These are phyloP conservation scores for Mechanitis mazaeus DNA, from an alignment of 2,888 invertebrate species.

Conservation along the genomic window DNA sequence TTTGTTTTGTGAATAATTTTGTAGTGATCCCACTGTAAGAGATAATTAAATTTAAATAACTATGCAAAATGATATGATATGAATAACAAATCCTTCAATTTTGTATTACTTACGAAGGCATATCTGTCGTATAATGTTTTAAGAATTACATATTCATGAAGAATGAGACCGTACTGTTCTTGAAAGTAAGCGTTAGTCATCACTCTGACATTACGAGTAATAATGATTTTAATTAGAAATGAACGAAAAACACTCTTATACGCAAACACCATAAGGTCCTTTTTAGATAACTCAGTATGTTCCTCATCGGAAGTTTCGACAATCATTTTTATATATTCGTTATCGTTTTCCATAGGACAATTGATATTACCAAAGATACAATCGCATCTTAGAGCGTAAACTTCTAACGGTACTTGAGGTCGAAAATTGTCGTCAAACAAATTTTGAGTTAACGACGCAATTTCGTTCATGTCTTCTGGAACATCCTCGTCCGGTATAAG, in stretches of 20 bases:
- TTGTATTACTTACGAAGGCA: slow-evolving; percentile 49
- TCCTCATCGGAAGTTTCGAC: slow-evolving; percentile 27
- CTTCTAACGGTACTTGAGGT: slow-evolving; percentile 20
- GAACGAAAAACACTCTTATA: slow-evolving; percentile 40
- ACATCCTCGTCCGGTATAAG: slow-evolving; percentile 3
- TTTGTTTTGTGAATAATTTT: slow-evolving; percentile 38
- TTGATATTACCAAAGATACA: slow-evolving; percentile 41
- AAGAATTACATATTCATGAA: slow-evolving; percentile 43
- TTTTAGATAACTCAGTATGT: slow-evolving; percentile 32
- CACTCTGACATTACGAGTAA: slow-evolving; percentile 3
- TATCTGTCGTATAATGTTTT: slow-evolving; percentile 47
- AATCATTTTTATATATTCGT: slow-evolving; percentile 33
- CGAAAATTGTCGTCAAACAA: slow-evolving; percentile 23
- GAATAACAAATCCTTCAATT: too few relatives aligned
- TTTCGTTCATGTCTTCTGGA: slow-evolving; percentile 21
- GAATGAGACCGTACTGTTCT: slow-evolving; percentile 33
- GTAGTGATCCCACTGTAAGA: slow-evolving; percentile 48
- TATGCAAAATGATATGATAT: not conserved
- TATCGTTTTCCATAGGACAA: slow-evolving; percentile 45
- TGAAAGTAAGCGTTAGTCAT: slow-evolving; percentile 34
- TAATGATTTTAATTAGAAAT: slow-evolving; percentile 31
- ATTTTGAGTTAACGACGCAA: slow-evolving; percentile 28
- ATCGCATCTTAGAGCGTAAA: slow-evolving; percentile 40
- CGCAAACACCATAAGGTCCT: slow-evolving; percentile 34
- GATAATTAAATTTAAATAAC: not conserved